These are phyloP conservation scores for Conger conger DNA, from an alignment of 2,113 vertebrate species.

Conservation along the genomic window DNA sequence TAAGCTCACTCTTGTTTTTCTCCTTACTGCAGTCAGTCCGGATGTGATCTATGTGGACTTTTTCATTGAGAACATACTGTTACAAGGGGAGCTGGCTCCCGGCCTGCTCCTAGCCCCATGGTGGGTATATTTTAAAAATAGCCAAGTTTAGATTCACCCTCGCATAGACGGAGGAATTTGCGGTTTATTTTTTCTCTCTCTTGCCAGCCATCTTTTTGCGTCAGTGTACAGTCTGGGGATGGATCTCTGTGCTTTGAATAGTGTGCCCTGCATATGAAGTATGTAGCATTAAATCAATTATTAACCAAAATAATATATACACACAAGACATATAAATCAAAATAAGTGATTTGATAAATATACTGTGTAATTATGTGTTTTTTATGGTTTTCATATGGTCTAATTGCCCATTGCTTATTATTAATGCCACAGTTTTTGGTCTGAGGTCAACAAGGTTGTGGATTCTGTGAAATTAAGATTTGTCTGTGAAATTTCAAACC, in stretches of 20 bases:
- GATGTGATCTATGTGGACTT: constrained; percentile 13
- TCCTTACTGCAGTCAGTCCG: background rate
- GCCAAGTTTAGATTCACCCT: constrained; percentile 41
- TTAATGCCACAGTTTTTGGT: background rate
- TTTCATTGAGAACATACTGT: constrained; percentile 30
- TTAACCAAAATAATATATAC: background rate
- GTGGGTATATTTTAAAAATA: constrained; percentile 38
- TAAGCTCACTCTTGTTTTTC: constrained; percentile 24
- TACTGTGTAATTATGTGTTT: background rate
- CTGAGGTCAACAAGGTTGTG: background rate
- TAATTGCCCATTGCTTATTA: background rate
- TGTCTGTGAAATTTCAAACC: background rate
- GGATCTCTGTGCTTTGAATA: background rate
- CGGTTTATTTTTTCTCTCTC: constrained; percentile 34
- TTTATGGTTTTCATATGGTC: background rate
- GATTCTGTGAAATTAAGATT: background rate
- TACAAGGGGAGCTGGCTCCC: background rate
- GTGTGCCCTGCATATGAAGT: constrained; percentile 10
- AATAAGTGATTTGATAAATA: background rate
- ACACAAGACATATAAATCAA: background rate
- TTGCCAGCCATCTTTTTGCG: constrained; percentile 16
- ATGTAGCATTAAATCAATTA: background rate
- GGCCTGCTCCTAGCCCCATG: constrained; percentile 25
- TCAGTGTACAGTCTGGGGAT: background rate
- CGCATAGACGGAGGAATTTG: constrained; percentile 30